Base-by-base conservation (phyloP, 2,888 invertebrate genomes). In the Andricus quercusramuli region DNA sequence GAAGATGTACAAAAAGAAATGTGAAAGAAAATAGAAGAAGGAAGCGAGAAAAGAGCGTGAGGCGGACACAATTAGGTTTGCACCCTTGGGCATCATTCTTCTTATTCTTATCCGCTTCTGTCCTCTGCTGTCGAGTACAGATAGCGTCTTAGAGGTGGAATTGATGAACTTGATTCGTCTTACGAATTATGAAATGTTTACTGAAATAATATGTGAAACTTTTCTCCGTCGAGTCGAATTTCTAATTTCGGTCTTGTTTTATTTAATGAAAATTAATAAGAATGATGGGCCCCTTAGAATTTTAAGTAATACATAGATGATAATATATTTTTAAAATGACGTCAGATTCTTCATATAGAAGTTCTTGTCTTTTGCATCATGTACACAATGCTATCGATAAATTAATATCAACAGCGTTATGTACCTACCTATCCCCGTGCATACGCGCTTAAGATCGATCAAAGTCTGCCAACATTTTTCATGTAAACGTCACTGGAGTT, bases 1-100 rank as follows among this genome's bases (percentile, higher is more conserved):
- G 47, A 47, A 70, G 68, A 70, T 70, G 20, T 70, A 70, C 2
- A 70, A 51, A 47, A 70, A 8, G 44, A 44, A 44, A 70, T 51
- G 68, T 29, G 47, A 68, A 47, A 68, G 47, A 70, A 47, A 51
- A 25, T 2, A 47, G 51, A 25, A 51, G 41, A 17, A 29, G 22
- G 44, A 20, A 70, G 44, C 15, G 17, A 70, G 29, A 47, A 70
- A 70, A 70, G 68, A 47, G 68, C 82, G 85, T 85, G 88, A 90
- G 88, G 88, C 88, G 88, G 87, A 87, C 88, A 89, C 90, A 91
- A 91, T 91, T 91, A 91, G 89, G 89, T 90, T 89, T 85, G 86
- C 88, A 88, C 91, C 90, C 90, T 85, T 88, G 91, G 91, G 91
- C 87, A 86, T 88, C 87, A 88, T 91, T 90, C 88, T 88, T 89